A percentile compares a stretch with the other conserved stretches of the same genome.
These are phyloP conservation scores for Macquaria ambigua DNA, from an alignment of 2,113 vertebrate genomes.

Conservation along the genomic window DNA sequence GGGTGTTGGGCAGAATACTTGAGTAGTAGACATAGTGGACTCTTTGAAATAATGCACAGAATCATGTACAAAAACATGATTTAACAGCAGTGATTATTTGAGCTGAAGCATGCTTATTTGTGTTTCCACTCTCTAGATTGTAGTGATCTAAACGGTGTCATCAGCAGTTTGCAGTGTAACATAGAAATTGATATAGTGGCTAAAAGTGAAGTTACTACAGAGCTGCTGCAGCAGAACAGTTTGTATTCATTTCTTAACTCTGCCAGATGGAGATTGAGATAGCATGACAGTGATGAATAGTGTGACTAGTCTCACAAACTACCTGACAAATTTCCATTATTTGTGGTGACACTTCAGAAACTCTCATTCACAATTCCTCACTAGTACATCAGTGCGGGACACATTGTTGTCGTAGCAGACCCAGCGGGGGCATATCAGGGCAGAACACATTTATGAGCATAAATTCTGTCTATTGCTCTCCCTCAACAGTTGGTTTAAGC, in stretches of 20 bases:
- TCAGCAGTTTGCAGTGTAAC: background rate
- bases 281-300: slow-evolving; percentile 58
- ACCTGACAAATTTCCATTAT: slow-evolving; percentile 61
- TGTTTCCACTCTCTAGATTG: background rate
- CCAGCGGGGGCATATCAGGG: background rate
- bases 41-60: background rate
- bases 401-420: slow-evolving; percentile 34
- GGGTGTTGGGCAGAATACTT: background rate
- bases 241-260: slow-evolving; percentile 19
- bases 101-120: background rate
- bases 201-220: background rate
- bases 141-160: background rate
- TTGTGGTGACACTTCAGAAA: slow-evolving; percentile 37
- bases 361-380: slow-evolving; percentile 28
- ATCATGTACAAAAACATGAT: background rate
- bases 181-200: background rate
- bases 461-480: background rate
- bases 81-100: background rate
- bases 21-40: background rate
- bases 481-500: background rate
- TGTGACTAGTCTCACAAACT: slow-evolving; percentile 44
- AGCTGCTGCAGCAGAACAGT: slow-evolving; percentile 11
- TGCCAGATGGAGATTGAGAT: slow-evolving; percentile 53
- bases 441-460: background rate
- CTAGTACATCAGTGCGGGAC: slow-evolving; percentile 24